Evolutionary conservation across 2,113 vertebrate species (phyloP), one percentile per base, ranked within the genome.

Genomic region (Colossoma macropomum): DNA sequence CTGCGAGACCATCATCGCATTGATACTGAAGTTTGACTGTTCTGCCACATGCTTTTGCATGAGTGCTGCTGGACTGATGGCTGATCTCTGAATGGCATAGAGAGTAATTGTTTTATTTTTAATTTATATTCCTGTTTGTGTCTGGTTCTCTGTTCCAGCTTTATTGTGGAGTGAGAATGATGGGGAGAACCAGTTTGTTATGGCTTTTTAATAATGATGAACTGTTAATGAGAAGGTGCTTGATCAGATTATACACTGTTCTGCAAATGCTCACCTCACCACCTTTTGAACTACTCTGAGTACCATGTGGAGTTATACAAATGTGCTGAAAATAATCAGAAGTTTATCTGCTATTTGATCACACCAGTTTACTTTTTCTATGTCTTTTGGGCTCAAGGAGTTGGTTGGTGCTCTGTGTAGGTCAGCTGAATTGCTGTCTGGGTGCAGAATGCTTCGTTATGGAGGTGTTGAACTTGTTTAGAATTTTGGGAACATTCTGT

Each of bases 41-140:
- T 77, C 74, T 79, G 74, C 60, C 54, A 70, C 75, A 81, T 87
- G 82, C 71, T 75, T 78, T 77, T 45, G 69, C 32, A 74, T 19
- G 25, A 65, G 60, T 74, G 56, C 56, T 85, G 54, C 66, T 77
- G 28, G 28, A 63, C n/a, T 17, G 72, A 11, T 72, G 52, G 65
- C 54, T 71, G 56, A 77, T 62, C 15, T 80, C 60, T 28, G 60
- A 83, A 71, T 45, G 32, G 69, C 52, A 72, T 83, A 0, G 28
- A 56, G 63, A 68, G 28, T 15, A 27, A 19, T 15, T 25, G 28
- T 69, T 86, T 48, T 72, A 21, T 50, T 66, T 70, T 68, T 79
- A 17, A 86, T n/a, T 50, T 74, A 27, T 69, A 25, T 81, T 75
- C 32, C 65, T 63, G 16, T 56, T 63, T 54, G 8, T 32, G 34